phyloP scores from a whole-genome alignment of 2,797 vertebrate species.

The Sebastiscus tertius region DNA sequence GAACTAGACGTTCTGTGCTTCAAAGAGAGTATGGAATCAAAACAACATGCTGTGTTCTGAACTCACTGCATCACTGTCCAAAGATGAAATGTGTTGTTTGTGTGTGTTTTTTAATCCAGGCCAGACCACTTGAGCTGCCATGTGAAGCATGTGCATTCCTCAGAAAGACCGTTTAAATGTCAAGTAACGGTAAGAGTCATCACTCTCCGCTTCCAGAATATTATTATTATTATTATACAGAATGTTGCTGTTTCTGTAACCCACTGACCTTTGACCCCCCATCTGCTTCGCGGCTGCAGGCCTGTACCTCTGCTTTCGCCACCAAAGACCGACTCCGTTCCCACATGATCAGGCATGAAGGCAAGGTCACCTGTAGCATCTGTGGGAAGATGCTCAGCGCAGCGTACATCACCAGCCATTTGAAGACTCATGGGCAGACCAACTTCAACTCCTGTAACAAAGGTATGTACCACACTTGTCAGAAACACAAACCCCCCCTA shows the following conservation, averaged over 20 bases:
- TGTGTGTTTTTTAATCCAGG: conserved; percentile 77
- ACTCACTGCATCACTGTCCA: background rate
- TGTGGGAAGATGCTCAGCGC: conserved; percentile 99
- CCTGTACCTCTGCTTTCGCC: conserved; percentile 99
- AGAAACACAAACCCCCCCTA: background rate
- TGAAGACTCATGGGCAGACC: conserved; percentile 98
- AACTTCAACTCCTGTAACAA: conserved; percentile 98
- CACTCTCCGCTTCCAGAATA: background rate
- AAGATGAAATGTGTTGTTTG: conserved; percentile 12
- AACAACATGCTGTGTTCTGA: background rate
- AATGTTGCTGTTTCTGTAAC: background rate
- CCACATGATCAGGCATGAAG: conserved; percentile 99
- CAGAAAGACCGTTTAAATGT: conserved; percentile 99
- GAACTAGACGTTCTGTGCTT: background rate
- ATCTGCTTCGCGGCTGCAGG: conserved; percentile 76
- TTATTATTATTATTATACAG: background rate
- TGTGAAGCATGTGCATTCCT: conserved; percentile 99
- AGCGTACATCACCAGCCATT: conserved; percentile 98
- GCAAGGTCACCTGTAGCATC: conserved; percentile 99
- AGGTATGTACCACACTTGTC: conserved; percentile 77
- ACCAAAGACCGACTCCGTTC: conserved; percentile 99
- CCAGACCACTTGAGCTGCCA: conserved; percentile 99
- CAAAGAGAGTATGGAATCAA: background rate
- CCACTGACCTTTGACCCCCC: conserved; percentile 33
- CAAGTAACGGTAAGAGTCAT: conserved; percentile 93